Evolutionary conservation across 64 coral and sea anemone species (phyloP), one percentile per base, ranked within the genome.

Genomic region (Exaiptasia diaphana): DNA sequence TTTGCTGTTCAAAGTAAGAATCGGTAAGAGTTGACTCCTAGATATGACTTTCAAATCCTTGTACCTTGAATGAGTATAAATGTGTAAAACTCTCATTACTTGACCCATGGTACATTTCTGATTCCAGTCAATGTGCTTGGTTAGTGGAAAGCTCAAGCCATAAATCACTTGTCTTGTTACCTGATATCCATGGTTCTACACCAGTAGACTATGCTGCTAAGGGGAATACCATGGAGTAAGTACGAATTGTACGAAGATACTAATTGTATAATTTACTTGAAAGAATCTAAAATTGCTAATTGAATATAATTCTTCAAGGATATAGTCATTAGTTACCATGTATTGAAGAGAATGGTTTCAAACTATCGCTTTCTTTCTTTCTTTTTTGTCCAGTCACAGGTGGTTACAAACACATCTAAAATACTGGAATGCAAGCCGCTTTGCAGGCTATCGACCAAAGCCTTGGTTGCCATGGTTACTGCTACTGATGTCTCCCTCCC

Each of bases 161-260:
- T 38, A 71, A 93, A 23, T 88, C 84, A 30, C 53, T 99, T 42
- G 42, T 92, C 32, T 25, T 67, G 50, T 63, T 83, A 5, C 40
- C 64, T 42, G 95, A 99, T 76, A 49, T 58, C 8, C 57, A 80
- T 34, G 85, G 85, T 39, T 92, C 92, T 38, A 92, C 95, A 28
- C 89, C 95, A 20, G 15, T 99, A 28, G 89, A 97, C 74, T 85
- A 92, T 74, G 84, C 94, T 36, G 35, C 63, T 10, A 77, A 88
- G 25, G 85, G 85, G 31, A 63, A 36, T n/a, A 88, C 85, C 41
- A 45, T 29, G 34, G 85, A 77, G 91, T 93, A 83, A 5, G 50
- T 50, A 67, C 55, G 27, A 5, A n/a, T n/a, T n/a, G n/a, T n/a
- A n/a, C n/a, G n/a, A n/a, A n/a, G n/a, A n/a, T n/a, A n/a, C n/a